Conservation (phyloP, 2,888 invertebrate species). For the Chrysolina oricalcia region DNA sequence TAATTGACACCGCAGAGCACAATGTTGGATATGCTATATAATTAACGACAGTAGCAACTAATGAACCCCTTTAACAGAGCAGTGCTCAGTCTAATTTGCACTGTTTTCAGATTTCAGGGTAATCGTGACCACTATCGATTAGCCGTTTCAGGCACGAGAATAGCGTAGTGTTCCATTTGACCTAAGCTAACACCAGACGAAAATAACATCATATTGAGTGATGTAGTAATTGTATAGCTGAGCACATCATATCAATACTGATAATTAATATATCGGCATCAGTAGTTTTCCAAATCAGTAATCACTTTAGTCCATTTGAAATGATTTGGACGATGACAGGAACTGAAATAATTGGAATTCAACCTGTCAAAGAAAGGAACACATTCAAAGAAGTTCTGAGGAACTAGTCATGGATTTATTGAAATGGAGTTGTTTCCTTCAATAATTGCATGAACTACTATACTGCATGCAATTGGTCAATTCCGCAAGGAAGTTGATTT, state of each 20-base stretch:
- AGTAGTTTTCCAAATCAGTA: no score
- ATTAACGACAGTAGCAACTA: constrained; percentile 1
- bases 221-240: constrained; percentile 40
- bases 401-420: no score
- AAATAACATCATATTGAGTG: constrained; percentile 16
- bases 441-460: no score
- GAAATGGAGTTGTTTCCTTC: no score
- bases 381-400: no score
- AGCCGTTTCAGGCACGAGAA: constrained; percentile 26
- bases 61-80: constrained; percentile 3
- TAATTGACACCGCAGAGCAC: not conserved
- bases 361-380: no score
- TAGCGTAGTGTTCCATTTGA: constrained; percentile 26
- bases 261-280: not conserved
- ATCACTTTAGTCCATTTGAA: no score
- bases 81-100: constrained; percentile 21
- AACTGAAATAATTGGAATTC: no score
- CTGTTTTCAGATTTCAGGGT: constrained; percentile 34
- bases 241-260: constrained; percentile 35
- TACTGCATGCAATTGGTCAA: no score
- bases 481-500: no score
- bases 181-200: constrained; percentile 25
- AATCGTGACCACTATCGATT: constrained; percentile 40
- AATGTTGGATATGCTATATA: not conserved
- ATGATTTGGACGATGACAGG: no score